Evolutionary conservation across 2,888 invertebrate species (phyloP).

Genomic region (Acronicta leporina): DNA sequence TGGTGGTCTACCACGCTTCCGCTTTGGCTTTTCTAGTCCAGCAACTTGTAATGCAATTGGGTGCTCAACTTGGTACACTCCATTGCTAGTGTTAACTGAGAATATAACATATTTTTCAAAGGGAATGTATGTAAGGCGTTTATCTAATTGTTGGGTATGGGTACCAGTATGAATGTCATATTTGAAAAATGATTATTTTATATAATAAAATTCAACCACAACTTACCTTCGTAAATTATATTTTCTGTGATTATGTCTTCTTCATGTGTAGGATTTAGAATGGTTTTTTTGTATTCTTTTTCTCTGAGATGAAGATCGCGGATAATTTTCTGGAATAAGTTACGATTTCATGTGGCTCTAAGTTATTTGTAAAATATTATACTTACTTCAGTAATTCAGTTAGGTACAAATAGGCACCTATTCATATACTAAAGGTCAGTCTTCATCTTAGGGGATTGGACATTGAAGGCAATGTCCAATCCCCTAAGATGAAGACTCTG

Average conservation of each 20-base stretch:
- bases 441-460: no score
- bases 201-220: background rate
- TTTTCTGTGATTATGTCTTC: conserved; percentile 74
- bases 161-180: no score
- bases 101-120: conserved; percentile 5
- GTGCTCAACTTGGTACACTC: conserved; percentile 91
- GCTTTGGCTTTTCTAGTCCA: conserved; percentile 90
- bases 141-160: no score
- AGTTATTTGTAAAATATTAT: background rate
- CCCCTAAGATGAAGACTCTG: no score
- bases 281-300: conserved; percentile 76
- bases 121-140: no score
- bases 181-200: no score
- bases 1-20: conserved; percentile 92
- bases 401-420: no score
- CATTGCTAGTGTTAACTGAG: conserved; percentile 90
- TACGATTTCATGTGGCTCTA: background rate
- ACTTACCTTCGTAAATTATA: conserved; percentile 79
- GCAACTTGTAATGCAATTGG: conserved; percentile 90
- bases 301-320: conserved; percentile 78
- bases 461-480: no score
- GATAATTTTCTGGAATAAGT: conserved; percentile 78
- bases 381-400: no score
- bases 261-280: conserved; percentile 57
- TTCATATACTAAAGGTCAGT: no score